These are phyloP conservation scores for Chymomyza caudatula DNA, from an alignment of 2,888 invertebrate genomes.

Conservation along the genomic window DNA sequence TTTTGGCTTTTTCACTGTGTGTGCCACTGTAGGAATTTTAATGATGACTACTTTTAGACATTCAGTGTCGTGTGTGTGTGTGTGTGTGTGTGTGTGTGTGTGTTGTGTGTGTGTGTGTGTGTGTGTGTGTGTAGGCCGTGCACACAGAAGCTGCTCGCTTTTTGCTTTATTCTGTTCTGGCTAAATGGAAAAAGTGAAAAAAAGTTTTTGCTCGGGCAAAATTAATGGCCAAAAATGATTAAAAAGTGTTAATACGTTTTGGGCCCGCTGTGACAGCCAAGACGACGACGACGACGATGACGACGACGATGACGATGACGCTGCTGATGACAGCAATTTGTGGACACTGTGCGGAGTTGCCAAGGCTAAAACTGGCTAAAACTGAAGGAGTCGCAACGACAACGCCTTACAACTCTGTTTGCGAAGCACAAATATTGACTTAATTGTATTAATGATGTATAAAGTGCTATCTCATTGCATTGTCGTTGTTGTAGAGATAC, in stretches of 20 bases:
- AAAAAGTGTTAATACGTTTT: conserved; percentile 4
- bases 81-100: background rate
- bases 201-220: background rate
- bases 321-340: background rate
- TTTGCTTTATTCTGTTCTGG: background rate
- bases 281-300: background rate
- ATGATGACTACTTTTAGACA: conserved; percentile 74
- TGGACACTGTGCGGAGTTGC: background rate
- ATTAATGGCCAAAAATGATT: conserved; percentile 4
- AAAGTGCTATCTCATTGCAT: conserved; percentile 3
- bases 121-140: background rate
- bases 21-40: conserved; percentile 72
- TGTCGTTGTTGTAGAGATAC: conserved; percentile 3
- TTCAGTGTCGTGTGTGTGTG: conserved; percentile 57
- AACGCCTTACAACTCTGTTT: background rate
- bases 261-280: background rate
- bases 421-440: background rate
- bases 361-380: background rate
- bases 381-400: background rate
- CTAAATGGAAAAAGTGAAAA: background rate
- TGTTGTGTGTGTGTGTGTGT: background rate
- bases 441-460: conserved; percentile 12
- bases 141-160: background rate
- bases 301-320: background rate
- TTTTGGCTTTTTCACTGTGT: conserved; percentile 19